A percentile compares a stretch with the other conserved stretches of the same genome.
Conservation (phyloP, 2,113 vertebrate genomes). For the Trematocara zebra region DNA sequence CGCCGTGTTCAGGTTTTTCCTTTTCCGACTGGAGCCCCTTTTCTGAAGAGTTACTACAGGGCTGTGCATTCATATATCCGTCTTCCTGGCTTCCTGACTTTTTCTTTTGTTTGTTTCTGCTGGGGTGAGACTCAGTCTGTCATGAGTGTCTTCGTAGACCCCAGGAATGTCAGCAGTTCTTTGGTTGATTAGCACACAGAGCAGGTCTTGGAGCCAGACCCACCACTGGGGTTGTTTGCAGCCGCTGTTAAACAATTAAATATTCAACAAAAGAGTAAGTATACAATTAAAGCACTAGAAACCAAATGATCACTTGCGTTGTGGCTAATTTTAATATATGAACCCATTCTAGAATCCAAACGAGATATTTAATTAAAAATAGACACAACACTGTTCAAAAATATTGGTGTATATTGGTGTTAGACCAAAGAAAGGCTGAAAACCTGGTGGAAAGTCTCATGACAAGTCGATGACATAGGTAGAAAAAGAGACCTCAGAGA, state of each 20-base stretch:
- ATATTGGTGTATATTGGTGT: not conserved
- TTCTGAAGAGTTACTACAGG: not conserved
- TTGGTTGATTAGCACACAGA: conserved; percentile 56
- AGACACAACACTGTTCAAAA: too few relatives aligned
- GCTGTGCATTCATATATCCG: not conserved
- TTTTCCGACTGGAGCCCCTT: not conserved
- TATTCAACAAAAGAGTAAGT: not conserved
- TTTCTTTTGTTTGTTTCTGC: not conserved
- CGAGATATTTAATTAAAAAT: not conserved
- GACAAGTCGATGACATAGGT: not conserved
- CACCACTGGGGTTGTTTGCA: conserved; percentile 22
- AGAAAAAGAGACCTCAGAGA: not conserved
- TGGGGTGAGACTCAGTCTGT: not conserved
- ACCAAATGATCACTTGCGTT: not conserved
- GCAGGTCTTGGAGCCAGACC: conserved; percentile 69
- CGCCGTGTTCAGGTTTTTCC: not conserved
- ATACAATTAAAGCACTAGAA: not conserved
- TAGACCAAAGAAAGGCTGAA: not conserved
- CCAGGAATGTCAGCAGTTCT: not conserved
- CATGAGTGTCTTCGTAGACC: not conserved
- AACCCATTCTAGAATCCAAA: not conserved
- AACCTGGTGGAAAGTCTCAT: not conserved
- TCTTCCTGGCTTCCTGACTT: not conserved
- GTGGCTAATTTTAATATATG: not conserved
- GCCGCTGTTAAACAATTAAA: conserved; percentile 21